Evolutionary conservation across 2,888 invertebrate species (phyloP).

Genomic region (Leucophora obtusa): DNA sequence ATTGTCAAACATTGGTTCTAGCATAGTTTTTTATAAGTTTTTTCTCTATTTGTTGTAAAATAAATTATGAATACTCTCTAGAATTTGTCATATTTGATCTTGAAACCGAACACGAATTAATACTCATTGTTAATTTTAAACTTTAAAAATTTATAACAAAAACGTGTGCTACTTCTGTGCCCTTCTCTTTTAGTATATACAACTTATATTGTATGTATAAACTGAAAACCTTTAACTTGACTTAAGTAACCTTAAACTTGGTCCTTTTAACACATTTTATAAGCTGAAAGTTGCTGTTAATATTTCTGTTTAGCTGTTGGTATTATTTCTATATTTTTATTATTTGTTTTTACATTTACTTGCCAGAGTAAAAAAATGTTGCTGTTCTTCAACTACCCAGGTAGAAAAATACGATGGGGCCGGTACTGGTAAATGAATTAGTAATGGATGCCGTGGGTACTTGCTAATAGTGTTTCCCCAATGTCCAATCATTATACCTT

Average conservation of each 20-base stretch:
- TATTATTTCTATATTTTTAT: conserved; percentile 27
- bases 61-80: too few relatives aligned
- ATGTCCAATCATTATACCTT: too few relatives aligned
- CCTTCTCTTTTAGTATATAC: neutral
- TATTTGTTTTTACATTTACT: conserved; percentile 30
- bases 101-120: too few relatives aligned
- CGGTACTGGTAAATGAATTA: too few relatives aligned
- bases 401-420: too few relatives aligned
- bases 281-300: conserved; percentile 33
- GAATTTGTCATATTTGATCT: too few relatives aligned
- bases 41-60: too few relatives aligned
- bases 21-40: too few relatives aligned
- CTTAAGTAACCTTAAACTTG: conserved; percentile 41
- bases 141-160: neutral
- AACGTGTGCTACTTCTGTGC: neutral
- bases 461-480: too few relatives aligned
- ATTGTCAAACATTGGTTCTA: too few relatives aligned
- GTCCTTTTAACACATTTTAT: conserved; percentile 42
- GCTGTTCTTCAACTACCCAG: neutral
- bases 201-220: neutral
- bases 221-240: conserved; percentile 43
- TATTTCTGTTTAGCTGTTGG: neutral
- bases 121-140: too few relatives aligned
- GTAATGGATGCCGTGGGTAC: too few relatives aligned
- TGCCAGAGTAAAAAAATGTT: conserved; percentile 42